These are phyloP conservation scores for Alectoris magna DNA, from an alignment of 2,797 vertebrate genomes.

Conservation along the genomic window DNA sequence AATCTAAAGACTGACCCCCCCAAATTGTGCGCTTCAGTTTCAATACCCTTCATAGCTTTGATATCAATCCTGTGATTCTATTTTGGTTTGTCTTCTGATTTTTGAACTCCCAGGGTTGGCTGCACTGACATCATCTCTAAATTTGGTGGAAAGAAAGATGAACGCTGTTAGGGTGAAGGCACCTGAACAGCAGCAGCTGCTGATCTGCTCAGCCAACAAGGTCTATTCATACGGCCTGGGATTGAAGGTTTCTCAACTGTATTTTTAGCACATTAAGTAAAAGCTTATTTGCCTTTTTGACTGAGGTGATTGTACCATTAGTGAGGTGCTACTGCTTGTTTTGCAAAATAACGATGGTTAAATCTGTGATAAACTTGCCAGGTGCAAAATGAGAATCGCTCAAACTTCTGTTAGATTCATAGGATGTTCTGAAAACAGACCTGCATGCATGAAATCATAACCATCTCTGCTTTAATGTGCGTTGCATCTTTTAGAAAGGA, in stretches of 20 bases:
- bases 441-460: neutral
- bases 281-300: conserved; percentile 56
- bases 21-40: conserved; percentile 51
- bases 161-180: conserved; percentile 56
- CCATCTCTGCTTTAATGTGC: conserved; percentile 2
- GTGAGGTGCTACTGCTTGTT: conserved; percentile 41
- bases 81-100: conserved; percentile 63
- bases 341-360: conserved; percentile 61
- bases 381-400: conserved; percentile 20
- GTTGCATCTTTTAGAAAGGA: neutral
- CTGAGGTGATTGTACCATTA: conserved; percentile 48
- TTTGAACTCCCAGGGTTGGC: conserved; percentile 64
- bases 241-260: conserved; percentile 59
- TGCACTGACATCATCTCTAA: conserved; percentile 68
- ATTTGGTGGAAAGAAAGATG: conserved; percentile 56
- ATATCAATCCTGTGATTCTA: conserved; percentile 60
- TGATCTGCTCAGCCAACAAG: conserved; percentile 57
- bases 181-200: conserved; percentile 50
- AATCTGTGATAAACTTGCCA: conserved; percentile 48
- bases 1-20: conserved; percentile 63
- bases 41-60: conserved; percentile 60
- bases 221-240: conserved; percentile 40
- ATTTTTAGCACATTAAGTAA: conserved; percentile 68
- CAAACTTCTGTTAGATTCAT: conserved; percentile 5
- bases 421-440: conserved; percentile 34